phyloP scores from a whole-genome alignment of 2,888 invertebrate genomes.

The Amphimallon solstitiale region DNA sequence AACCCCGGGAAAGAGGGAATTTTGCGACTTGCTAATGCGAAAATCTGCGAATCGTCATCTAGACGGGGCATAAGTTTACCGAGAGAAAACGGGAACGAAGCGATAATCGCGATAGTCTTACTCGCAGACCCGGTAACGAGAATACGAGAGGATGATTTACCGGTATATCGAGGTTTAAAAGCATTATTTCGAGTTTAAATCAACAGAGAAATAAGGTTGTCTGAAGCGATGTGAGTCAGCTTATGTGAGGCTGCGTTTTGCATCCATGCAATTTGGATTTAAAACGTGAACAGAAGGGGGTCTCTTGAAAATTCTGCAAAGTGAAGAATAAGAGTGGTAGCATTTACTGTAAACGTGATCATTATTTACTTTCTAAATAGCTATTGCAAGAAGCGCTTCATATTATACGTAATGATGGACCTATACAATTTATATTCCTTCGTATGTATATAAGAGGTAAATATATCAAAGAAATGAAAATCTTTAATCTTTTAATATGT shows the following conservation, averaged over 20 bases:
- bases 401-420: too few relatives aligned
- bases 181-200: constrained; percentile 31
- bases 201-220: constrained; percentile 10
- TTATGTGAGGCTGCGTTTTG: constrained; percentile 15
- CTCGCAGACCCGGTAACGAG: constrained; percentile 11
- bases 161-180: constrained; percentile 24
- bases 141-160: constrained; percentile 31
- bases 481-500: too few relatives aligned
- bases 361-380: too few relatives aligned
- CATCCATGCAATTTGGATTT: constrained; percentile 8
- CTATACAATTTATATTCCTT: too few relatives aligned
- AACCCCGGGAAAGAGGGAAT: constrained; percentile 25
- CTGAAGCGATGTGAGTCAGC: constrained; percentile 15
- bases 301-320: not conserved
- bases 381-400: too few relatives aligned
- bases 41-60: constrained; percentile 50
- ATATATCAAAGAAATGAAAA: too few relatives aligned
- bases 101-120: constrained; percentile 22
- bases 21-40: constrained; percentile 47
- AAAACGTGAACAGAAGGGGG: not conserved
- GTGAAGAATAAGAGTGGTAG: not conserved
- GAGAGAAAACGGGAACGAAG: constrained; percentile 13
- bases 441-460: too few relatives aligned
- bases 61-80: constrained; percentile 46
- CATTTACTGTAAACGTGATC: too few relatives aligned